Evolutionary conservation across 1,140 invertebrate species (phyloP), one percentile per base, ranked within the genome.

Genomic region (Drosophila albomicans): DNA sequence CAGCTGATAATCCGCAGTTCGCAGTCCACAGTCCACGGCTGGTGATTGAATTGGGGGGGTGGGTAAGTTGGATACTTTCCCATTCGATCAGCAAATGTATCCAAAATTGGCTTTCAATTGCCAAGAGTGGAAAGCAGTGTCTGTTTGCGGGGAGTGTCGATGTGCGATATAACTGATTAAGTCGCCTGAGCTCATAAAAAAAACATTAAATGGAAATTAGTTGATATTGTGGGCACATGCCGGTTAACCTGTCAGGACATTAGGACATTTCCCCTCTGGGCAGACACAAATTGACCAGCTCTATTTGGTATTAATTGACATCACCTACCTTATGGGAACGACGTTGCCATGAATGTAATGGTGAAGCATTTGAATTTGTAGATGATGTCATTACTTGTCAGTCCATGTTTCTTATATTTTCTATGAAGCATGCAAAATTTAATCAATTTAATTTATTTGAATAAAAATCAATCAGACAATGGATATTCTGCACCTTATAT

Each of bases 21-120:
- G 8, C 16, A 2, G 49, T 20, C 64, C 68, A 5, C 35, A 65
- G 32, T 16, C 49, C 51, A 11, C 51, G 38, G 51, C 25, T 11
- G 28, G 74, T 66, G 69, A 81, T 79, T 72, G 75, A 76, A 82
- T 76, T 82, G 64, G 25, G 71, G 5, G 51, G 67, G 65, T 57
- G 75, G 58, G 52, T 10, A 49, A 45, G 41, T 57, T 51, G 45
- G 62, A 38, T 59, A 49, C 10, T 8, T 46, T 16, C 48, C 46
- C 20, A 68, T 73, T 86, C 71, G 79, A 78, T 81, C 41, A 62
- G 35, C 49, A 48, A 32, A 25, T 41, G 56, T 49, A 62, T 49
- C 54, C 56, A 66, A 63, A 63, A 64, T 75, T 51, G 75, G 5
- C 35, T 46, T 49, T 43, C 62, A 73, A 76, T 78, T 65, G 63